These are phyloP conservation scores for Stenodema calcarata DNA, from an alignment of 2,888 invertebrate genomes.

Conservation along the genomic window DNA sequence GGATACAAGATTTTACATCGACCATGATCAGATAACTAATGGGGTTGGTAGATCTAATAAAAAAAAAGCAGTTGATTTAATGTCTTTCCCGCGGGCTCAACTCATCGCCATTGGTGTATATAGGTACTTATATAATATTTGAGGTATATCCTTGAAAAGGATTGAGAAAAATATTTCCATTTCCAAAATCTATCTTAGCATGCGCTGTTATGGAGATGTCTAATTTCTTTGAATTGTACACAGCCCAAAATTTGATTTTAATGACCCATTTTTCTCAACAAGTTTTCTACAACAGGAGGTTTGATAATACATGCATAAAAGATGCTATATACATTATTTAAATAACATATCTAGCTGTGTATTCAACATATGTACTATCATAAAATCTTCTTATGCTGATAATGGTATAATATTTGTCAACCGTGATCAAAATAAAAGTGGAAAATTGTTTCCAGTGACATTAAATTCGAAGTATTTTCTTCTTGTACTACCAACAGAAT, in stretches of 20 bases:
- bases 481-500: not conserved
- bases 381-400: not conserved
- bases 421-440: not conserved
- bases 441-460: not conserved
- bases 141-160: not conserved
- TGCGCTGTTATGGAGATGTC: conserved; percentile 6
- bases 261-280: conserved; percentile 25
- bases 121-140: not conserved
- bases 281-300: conserved; percentile 6
- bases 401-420: not conserved
- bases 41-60: not conserved
- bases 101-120: not conserved
- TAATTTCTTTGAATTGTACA: conserved; percentile 16
- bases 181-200: not conserved
- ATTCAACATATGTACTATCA: not conserved
- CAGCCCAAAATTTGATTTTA: conserved; percentile 42
- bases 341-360: not conserved
- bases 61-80: not conserved
- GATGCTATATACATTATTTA: conserved; percentile 23
- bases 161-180: conserved; percentile 18
- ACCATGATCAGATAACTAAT: not conserved
- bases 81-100: not conserved
- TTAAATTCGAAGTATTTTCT: not conserved
- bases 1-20: not conserved
- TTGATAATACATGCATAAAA: conserved; percentile 20